These are phyloP conservation scores for Xyrauchen texanus DNA, from an alignment of 2,113 vertebrate species.

Conservation along the genomic window DNA sequence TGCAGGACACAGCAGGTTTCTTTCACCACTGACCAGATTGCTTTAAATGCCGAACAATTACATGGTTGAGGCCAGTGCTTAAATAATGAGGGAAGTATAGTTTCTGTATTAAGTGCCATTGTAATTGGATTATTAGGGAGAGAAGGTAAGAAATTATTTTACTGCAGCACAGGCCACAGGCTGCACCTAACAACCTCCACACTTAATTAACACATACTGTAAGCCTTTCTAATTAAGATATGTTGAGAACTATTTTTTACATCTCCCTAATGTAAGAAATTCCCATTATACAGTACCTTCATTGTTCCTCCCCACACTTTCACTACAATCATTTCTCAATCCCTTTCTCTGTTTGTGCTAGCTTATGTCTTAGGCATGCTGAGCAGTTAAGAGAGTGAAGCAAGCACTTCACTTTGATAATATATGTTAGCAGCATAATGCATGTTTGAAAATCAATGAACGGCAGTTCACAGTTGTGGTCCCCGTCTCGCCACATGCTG, in stretches of 20 bases:
- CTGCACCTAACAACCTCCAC: constrained; percentile 58
- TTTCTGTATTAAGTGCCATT: constrained; percentile 64
- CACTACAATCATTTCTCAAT: not conserved
- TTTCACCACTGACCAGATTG: constrained; percentile 76
- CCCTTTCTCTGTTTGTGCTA: not conserved
- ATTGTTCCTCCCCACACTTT: not conserved
- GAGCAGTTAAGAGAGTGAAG: constrained; percentile 55
- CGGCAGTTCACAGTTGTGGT: constrained; percentile 61
- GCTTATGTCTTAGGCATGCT: constrained; percentile 57
- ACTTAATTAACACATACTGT: constrained; percentile 73
- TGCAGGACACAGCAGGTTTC: constrained; percentile 73
- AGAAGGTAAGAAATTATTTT: constrained; percentile 56
- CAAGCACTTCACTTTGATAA: constrained; percentile 65
- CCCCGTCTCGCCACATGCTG: constrained; percentile 37
- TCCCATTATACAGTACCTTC: not conserved
- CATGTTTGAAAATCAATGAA: constrained; percentile 69
- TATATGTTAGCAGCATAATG: constrained; percentile 61
- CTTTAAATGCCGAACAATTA: constrained; percentile 76
- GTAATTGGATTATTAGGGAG: constrained; percentile 74
- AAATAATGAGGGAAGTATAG: constrained; percentile 67
- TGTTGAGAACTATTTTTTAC: constrained; percentile 59
- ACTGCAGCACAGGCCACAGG: constrained; percentile 45
- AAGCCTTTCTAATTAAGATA: constrained; percentile 72
- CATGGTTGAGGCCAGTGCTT: constrained; percentile 64
- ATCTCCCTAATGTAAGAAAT: not conserved